Percentiles rank a stretch among this genome's conserved stretches.
These are phyloP conservation scores for Amblyjoppa proteus DNA, from an alignment of 2,888 invertebrate species.

Conservation along the genomic window DNA sequence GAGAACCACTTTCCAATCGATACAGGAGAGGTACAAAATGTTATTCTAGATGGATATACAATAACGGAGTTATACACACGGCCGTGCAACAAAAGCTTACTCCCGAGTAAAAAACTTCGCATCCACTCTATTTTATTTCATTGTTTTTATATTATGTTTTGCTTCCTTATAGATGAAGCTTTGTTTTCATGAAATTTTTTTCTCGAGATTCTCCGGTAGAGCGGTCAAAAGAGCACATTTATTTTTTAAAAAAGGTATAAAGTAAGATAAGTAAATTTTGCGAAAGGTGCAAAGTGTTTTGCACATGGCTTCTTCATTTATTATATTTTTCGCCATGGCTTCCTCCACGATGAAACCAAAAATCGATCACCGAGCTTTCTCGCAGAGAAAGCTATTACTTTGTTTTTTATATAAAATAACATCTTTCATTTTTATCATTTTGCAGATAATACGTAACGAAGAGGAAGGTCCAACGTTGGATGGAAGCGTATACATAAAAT, in stretches of 20 bases:
- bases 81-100: background rate
- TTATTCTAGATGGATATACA: constrained; percentile 16
- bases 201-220: no score
- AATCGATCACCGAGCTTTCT: no score
- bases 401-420: background rate
- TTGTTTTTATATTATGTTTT: no score
- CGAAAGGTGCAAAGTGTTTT: no score
- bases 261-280: no score
- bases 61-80: background rate
- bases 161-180: no score
- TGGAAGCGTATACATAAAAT: constrained; percentile 85
- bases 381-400: background rate
- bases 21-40: constrained; percentile 20
- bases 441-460: constrained; percentile 54
- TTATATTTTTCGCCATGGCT: no score
- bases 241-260: no score
- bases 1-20: constrained; percentile 21
- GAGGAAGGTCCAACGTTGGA: constrained; percentile 65
- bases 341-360: no score
- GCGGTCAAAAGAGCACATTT: no score
- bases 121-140: background rate
- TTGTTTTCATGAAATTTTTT: no score
- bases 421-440: constrained; percentile 27
- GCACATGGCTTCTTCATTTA: no score
- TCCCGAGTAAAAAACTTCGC: constrained; percentile 1